These are phyloP conservation scores for Lottia gigantea DNA, from an alignment of 2,888 invertebrate genomes.

Conservation along the genomic window DNA sequence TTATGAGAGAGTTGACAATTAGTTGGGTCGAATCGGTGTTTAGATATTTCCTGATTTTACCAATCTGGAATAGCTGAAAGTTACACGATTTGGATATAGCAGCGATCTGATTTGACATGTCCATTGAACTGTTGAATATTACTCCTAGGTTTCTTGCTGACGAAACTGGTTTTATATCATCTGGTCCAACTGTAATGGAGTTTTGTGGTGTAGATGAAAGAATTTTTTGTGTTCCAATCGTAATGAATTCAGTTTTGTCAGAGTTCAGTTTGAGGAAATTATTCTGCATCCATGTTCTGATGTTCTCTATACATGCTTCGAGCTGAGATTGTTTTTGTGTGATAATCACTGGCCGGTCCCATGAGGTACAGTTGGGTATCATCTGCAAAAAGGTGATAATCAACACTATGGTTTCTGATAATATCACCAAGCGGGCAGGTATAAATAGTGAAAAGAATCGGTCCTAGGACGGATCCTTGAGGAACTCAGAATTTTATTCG, in stretches of 20 bases:
- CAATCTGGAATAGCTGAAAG: slow-evolving; percentile 12
- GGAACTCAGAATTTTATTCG: background rate
- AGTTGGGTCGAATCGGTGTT: background rate
- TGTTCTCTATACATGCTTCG: slow-evolving; percentile 1
- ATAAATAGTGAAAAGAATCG: background rate
- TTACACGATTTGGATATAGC: background rate
- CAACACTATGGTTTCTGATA: background rate
- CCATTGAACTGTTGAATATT: background rate
- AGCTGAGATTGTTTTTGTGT: background rate
- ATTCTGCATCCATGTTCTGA: background rate
- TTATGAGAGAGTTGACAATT: slow-evolving; percentile 2
- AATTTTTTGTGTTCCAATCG: background rate
- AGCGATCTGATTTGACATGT: background rate
- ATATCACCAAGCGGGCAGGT: slow-evolving; percentile 1
- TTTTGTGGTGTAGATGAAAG: background rate
- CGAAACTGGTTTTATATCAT: background rate
- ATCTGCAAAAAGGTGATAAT: background rate
- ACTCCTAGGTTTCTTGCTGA: slow-evolving; percentile 7
- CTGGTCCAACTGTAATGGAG: background rate
- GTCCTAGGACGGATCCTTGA: background rate
- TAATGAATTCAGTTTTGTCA: background rate
- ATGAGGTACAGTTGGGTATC: background rate
- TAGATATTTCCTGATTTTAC: background rate
- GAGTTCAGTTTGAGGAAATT: slow-evolving; percentile 4
- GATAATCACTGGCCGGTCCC: background rate